Percentiles rank a stretch among this genome's conserved stretches.
phyloP scores from a whole-genome alignment of 2,797 vertebrate genomes.

The Tamandua tetradactyla region DNA sequence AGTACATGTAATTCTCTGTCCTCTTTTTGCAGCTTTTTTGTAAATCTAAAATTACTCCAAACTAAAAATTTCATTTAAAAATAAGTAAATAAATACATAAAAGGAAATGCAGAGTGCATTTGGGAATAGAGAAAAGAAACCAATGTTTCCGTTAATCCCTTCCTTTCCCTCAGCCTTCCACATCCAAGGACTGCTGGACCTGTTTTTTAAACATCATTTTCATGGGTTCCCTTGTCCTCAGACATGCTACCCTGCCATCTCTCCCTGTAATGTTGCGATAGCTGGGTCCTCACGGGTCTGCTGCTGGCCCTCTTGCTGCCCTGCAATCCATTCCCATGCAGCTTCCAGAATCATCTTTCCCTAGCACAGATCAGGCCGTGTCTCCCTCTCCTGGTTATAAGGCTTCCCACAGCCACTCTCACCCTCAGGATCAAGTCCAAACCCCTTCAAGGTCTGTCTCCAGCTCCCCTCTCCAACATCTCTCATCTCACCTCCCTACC shows the following conservation, averaged over 20 bases:
- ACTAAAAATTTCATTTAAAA: neutral
- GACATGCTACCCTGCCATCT: neutral
- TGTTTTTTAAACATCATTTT: neutral
- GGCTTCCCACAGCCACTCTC: neutral
- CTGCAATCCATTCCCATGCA: neutral
- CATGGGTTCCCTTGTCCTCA: neutral
- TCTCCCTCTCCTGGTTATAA: neutral
- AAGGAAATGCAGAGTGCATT: neutral
- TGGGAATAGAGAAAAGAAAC: neutral
- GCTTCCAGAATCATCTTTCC: conserved; percentile 24
- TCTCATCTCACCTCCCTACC: too few relatives aligned
- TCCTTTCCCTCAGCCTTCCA: neutral
- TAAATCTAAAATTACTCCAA: neutral
- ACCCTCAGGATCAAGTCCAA: neutral
- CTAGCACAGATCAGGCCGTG: neutral
- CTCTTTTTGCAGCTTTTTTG: neutral
- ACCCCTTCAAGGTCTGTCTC: neutral
- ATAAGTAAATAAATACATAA: neutral
- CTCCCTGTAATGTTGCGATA: neutral
- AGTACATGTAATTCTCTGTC: neutral
- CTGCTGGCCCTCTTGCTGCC: neutral
- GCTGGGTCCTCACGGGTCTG: neutral
- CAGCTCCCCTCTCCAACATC: too few relatives aligned
- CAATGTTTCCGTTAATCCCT: neutral
- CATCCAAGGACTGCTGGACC: neutral